Conservation (phyloP, 2,888 invertebrate genomes). For the Agrotis segetum region DNA sequence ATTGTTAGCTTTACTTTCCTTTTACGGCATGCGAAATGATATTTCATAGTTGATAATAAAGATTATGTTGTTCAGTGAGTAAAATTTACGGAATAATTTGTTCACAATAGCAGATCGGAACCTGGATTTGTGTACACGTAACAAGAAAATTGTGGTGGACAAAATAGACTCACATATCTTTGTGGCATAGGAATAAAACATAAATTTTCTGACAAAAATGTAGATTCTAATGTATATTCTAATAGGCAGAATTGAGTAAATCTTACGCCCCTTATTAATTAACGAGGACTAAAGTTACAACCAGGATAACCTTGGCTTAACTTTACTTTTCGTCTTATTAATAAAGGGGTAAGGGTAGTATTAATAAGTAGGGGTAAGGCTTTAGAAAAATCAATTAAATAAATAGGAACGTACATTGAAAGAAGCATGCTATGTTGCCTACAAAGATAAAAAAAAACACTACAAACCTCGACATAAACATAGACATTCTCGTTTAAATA, state of each 20-base stretch:
- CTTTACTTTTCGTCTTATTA: no score
- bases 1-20: constrained; percentile 31
- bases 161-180: no score
- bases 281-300: no score
- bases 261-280: no score
- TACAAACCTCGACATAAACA: not conserved
- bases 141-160: not conserved
- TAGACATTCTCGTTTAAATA: not conserved
- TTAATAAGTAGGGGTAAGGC: no score
- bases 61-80: constrained; percentile 13
- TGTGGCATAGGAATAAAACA: no score
- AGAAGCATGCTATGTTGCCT: not conserved
- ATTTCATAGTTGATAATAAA: constrained; percentile 18
- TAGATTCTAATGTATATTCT: no score
- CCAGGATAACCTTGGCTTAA: no score
- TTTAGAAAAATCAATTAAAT: no score
- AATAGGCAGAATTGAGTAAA: no score
- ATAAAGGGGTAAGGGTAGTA: no score
- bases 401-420: not conserved
- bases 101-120: not conserved
- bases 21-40: constrained; percentile 13
- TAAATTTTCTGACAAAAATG: no score
- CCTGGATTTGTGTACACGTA: not conserved
- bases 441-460: not conserved
- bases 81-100: constrained; percentile 8